Base-by-base conservation (phyloP, 2,113 vertebrate genomes). In the Hemichromis elongatus region DNA sequence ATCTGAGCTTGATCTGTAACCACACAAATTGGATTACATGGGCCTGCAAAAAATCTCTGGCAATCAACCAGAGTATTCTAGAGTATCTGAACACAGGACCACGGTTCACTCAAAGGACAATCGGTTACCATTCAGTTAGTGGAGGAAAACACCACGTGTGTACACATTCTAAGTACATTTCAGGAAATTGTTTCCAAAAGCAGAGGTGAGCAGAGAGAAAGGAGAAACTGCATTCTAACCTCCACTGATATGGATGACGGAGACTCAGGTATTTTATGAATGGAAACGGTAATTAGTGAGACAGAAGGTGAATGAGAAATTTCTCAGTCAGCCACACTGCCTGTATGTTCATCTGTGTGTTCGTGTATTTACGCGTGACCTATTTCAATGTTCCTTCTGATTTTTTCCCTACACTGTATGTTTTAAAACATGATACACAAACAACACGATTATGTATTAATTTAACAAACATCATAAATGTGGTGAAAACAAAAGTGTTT, bases 311-410 rank as follows among this genome's bases (percentile, higher is more conserved):
- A 94, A 92, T 92, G 91, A 88, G 56, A 79, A 53, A 93, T 90
- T 92, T 93, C 91, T 94, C 90, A 95, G 92, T 95, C 91, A 82
- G 83, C 86, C 90, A 84, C 79, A 91, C 42, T 73, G 83, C 77
- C 87, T 81, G 57, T 70, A 82, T 9, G 40, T 24, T 85, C 86
- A 78, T 83, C 85, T 83, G 85, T 83, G 61, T 54, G 84, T 78
- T 79, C 80, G 70, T 80, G 80, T 78, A 66, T 85, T 78, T 77
- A 80, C 85, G 87, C 66, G 81, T 83, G 86, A 93, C 82, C 50
- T n/a, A 26, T 77, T 92, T 88, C 63, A 40, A 26, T 45, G 18
- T 30, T 83, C 59, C 83, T 88, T 85, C 87, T 75, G 19, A 77
- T 83, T 35, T 26, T 47, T 4, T 2, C n/a, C 26, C 11, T 10